These are phyloP conservation scores for Allophyes oxyacanthae DNA, from an alignment of 2,888 invertebrate genomes.

Conservation along the genomic window DNA sequence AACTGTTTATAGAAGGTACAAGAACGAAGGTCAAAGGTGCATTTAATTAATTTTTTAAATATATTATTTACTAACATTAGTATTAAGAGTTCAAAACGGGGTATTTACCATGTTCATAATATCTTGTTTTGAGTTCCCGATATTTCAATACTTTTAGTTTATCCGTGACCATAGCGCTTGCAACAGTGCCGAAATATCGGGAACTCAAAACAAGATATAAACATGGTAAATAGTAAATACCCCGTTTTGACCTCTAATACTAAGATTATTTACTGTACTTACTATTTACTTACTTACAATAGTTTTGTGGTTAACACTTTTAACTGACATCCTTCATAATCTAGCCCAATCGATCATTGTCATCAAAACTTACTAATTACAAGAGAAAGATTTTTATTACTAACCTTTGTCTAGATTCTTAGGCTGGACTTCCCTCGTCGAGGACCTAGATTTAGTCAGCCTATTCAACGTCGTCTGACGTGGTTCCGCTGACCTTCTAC, in stretches of 20 bases:
- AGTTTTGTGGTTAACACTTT: slow-evolving; percentile 7
- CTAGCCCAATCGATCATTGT: slow-evolving; percentile 33
- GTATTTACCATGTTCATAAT: too few relatives aligned
- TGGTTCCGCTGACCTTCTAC: slow-evolving; percentile 80
- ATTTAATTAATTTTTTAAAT: background rate
- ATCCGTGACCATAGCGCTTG: too few relatives aligned
- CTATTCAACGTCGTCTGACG: slow-evolving; percentile 80
- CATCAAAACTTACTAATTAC: slow-evolving; percentile 23
- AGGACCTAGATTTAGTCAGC: slow-evolving; percentile 85
- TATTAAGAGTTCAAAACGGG: too few relatives aligned
- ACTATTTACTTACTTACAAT: too few relatives aligned
- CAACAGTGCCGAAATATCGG: too few relatives aligned
- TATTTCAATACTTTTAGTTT: too few relatives aligned
- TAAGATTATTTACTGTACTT: too few relatives aligned
- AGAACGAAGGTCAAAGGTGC: slow-evolving; percentile 6
- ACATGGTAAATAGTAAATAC: too few relatives aligned
- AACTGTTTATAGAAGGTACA: background rate
- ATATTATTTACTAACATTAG: background rate
- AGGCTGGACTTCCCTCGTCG: slow-evolving; percentile 83
- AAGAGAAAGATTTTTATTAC: slow-evolving; percentile 36
- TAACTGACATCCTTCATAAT: slow-evolving; percentile 10
- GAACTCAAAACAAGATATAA: too few relatives aligned
- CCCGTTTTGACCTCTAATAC: too few relatives aligned
- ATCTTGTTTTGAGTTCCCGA: too few relatives aligned
- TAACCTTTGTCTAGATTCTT: slow-evolving; percentile 81